Conservation (phyloP, 2,797 vertebrate species). For the Mormyrops boulengeri region DNA sequence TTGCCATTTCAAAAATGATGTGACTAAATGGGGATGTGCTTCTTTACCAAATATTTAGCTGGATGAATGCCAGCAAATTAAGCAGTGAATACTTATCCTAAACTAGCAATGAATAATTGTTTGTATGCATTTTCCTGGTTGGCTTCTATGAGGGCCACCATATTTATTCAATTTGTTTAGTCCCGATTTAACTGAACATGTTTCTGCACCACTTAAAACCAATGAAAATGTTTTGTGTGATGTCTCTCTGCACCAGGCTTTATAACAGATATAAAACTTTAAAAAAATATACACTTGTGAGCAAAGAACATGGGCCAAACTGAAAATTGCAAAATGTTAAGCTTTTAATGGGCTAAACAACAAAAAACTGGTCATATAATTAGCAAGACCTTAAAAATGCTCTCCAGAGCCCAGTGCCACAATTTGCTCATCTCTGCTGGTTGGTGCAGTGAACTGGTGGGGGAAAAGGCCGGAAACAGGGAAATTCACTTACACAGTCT, state of each 20-base stretch:
- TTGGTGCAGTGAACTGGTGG: neutral
- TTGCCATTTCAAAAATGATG: neutral
- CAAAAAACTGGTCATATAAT: neutral
- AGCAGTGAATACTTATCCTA: neutral
- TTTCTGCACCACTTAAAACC: neutral
- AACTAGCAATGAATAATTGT: neutral
- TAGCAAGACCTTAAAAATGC: neutral
- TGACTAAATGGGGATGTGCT: neutral
- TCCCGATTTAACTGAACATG: neutral
- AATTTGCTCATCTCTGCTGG: neutral
- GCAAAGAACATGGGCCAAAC: neutral
- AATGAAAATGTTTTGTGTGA: neutral
- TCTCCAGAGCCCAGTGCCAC: neutral
- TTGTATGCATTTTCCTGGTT: neutral
- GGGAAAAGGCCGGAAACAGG: neutral
- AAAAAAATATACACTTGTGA: neutral
- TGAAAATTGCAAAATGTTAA: neutral
- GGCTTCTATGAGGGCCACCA: neutral
- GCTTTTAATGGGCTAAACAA: neutral
- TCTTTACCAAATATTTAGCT: conserved; percentile 1
- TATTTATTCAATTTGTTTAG: neutral
- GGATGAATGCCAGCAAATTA: neutral
- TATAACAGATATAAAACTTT: neutral
- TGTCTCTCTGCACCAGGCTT: neutral
- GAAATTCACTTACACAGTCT: neutral